phyloP scores from a whole-genome alignment of 2,888 invertebrate genomes.

The Rhingia campestris region DNA sequence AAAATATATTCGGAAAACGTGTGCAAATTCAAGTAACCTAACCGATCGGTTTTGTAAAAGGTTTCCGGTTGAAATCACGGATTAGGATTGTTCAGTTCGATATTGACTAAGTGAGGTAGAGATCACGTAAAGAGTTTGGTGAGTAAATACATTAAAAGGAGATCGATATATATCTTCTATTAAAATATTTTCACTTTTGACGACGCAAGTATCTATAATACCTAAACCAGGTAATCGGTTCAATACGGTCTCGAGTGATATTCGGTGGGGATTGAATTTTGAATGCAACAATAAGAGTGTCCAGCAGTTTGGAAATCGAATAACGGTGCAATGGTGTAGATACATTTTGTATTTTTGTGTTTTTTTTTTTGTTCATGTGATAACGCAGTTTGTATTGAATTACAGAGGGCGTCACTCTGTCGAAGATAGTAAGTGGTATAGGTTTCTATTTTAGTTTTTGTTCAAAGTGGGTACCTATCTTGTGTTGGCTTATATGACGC shows the following conservation, averaged over 20 bases:
- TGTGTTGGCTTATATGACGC: background rate
- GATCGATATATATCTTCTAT: too few species aligned
- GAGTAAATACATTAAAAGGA: background rate
- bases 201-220: too few species aligned
- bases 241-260: too few species aligned
- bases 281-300: conserved; percentile 12
- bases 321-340: conserved; percentile 1
- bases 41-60: conserved; percentile 21
- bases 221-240: too few species aligned
- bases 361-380: background rate
- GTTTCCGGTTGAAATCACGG: conserved; percentile 31
- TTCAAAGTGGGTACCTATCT: background rate
- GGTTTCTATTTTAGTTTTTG: background rate
- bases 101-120: background rate
- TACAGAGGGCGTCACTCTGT: conserved; percentile 40
- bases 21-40: conserved; percentile 20
- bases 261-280: conserved; percentile 8
- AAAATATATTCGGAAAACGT: conserved; percentile 14
- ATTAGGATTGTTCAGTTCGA: conserved; percentile 2
- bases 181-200: too few species aligned
- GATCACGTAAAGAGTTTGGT: background rate
- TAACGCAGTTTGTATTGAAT: conserved; percentile 18
- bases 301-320: background rate
- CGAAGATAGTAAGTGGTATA: conserved; percentile 16
- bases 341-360: background rate